Percentiles rank a stretch among this genome's conserved stretches.
These are phyloP conservation scores for Lathamus discolor DNA, from an alignment of 2,113 vertebrate genomes.

Conservation along the genomic window DNA sequence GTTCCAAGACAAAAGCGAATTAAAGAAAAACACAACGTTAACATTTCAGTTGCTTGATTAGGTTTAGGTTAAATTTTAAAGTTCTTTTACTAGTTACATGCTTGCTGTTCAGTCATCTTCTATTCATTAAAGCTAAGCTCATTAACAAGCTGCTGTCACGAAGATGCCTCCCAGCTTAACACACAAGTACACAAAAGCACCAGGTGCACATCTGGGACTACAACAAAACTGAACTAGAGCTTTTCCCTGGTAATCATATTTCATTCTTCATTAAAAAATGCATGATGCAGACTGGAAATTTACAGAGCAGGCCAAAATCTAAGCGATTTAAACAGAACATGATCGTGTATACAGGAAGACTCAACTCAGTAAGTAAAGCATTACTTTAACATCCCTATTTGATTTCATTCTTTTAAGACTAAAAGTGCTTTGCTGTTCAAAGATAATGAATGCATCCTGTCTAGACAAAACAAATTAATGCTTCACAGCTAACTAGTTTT, in stretches of 20 bases:
- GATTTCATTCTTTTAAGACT: slow-evolving; percentile 20
- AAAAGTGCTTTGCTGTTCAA: slow-evolving; percentile 15
- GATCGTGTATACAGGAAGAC: background rate
- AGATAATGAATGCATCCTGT: slow-evolving; percentile 16
- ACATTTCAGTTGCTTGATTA: slow-evolving; percentile 40
- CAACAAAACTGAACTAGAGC: slow-evolving; percentile 65
- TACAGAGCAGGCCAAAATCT: slow-evolving; percentile 55
- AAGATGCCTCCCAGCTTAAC: slow-evolving; percentile 49
- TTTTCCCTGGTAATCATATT: slow-evolving; percentile 65
- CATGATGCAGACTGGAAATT: slow-evolving; percentile 60
- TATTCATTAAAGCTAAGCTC: slow-evolving; percentile 26
- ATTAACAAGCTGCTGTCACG: slow-evolving; percentile 43
- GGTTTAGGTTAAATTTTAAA: slow-evolving; percentile 38
- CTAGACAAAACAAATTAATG: slow-evolving; percentile 33
- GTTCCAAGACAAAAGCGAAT: slow-evolving; percentile 73
- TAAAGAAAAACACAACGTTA: slow-evolving; percentile 64
- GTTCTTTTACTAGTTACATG: slow-evolving; percentile 18
- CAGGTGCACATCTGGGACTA: slow-evolving; percentile 80
- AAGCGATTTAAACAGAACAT: slow-evolving; percentile 47
- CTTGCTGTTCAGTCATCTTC: background rate
- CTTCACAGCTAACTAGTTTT: slow-evolving; percentile 47
- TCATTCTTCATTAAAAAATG: slow-evolving; percentile 75
- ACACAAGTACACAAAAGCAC: slow-evolving; percentile 65
- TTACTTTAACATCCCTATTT: background rate
- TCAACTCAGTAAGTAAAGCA: slow-evolving; percentile 28